Evolutionary conservation across 2,113 vertebrate species (phyloP).

Genomic region (Chamaea fasciata): DNA sequence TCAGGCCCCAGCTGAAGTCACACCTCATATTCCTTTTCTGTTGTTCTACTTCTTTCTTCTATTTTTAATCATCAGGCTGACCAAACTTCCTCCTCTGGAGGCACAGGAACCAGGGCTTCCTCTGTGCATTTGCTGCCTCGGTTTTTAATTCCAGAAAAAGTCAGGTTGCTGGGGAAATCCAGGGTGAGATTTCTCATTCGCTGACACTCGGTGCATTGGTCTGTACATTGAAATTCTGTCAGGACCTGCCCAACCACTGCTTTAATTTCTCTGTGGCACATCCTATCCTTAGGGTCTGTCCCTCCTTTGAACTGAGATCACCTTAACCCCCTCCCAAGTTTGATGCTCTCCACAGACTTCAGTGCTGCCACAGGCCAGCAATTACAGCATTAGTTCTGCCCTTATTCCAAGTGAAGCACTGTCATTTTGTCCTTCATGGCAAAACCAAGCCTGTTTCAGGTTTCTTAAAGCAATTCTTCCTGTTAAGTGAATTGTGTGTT

Average conservation of each 20-base stretch:
- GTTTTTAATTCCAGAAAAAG: not conserved
- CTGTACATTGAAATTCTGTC: not conserved
- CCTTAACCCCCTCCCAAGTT: not conserved
- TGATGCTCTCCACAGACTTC: not conserved
- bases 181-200: not conserved
- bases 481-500: not conserved
- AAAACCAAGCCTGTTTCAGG: not conserved
- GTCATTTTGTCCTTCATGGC: not conserved
- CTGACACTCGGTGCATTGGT: accelerated
- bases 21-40: not conserved
- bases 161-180: not conserved
- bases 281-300: not conserved
- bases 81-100: not conserved
- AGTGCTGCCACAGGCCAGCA: not conserved
- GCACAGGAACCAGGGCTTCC: not conserved
- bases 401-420: not conserved
- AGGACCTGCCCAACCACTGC: not conserved
- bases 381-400: not conserved
- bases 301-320: not conserved
- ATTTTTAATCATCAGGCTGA: not conserved
- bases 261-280: not conserved
- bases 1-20: not conserved
- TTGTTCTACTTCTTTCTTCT: not conserved
- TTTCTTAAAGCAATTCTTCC: not conserved
- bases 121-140: not conserved